Percentiles rank a stretch among this genome's conserved stretches.
Conservation (phyloP, 2,797 vertebrate genomes). For the Mico argentatus region DNA sequence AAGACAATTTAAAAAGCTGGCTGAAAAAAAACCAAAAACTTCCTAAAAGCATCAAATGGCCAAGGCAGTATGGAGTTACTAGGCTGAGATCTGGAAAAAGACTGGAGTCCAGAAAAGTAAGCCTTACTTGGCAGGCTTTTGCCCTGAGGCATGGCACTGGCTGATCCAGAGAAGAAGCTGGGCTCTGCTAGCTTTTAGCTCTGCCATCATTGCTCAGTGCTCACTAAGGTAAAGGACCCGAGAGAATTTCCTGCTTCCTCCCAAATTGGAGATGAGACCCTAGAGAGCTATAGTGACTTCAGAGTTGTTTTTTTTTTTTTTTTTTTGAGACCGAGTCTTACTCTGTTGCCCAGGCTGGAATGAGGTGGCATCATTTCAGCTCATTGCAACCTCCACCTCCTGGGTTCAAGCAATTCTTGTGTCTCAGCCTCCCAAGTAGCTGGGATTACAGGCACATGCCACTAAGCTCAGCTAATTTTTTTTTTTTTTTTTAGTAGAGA, state of each 20-base stretch:
- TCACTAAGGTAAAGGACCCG: neutral
- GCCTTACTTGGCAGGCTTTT: neutral
- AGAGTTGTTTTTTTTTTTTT: neutral
- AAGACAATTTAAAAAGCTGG: neutral
- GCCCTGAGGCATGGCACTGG: neutral
- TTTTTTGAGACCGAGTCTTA: neutral
- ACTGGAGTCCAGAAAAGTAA: neutral
- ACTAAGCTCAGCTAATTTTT: too few relatives aligned
- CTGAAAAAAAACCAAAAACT: neutral
- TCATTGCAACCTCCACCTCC: neutral
- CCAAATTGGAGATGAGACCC: neutral
- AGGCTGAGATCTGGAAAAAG: neutral
- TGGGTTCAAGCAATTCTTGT: neutral
- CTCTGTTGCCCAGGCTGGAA: neutral
- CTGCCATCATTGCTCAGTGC: neutral
- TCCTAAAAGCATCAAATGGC: neutral
- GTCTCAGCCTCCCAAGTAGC: neutral
- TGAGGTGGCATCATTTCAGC: neutral
- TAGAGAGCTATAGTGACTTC: neutral
- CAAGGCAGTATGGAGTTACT: neutral
- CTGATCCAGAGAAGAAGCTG: neutral
- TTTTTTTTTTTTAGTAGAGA: too few relatives aligned
- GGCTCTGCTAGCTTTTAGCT: neutral
- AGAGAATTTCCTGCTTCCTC: neutral
- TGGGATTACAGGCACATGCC: too few relatives aligned